Conservation (phyloP, 2,888 invertebrate species). For the Hesperia comma region DNA sequence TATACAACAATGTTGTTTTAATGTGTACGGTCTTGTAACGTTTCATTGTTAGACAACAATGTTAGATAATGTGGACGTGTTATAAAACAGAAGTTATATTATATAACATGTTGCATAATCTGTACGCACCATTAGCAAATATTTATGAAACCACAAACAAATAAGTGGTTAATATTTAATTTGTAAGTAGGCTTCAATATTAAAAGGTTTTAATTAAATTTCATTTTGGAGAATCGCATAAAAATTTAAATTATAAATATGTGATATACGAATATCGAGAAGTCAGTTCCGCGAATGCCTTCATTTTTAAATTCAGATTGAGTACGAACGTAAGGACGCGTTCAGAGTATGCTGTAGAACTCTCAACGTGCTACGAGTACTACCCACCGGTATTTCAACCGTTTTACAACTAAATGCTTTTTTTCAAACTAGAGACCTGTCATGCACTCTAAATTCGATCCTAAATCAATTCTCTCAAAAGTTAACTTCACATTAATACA, state of each 20-base stretch:
- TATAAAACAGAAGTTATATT: too few species aligned
- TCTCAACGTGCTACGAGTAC: neutral
- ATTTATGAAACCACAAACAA: neutral
- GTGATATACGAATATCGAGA: slow-evolving; percentile 17
- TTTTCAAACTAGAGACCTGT: too few species aligned
- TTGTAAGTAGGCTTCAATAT: neutral
- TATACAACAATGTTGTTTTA: too few species aligned
- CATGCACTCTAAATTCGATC: too few species aligned
- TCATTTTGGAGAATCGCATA: slow-evolving; percentile 2
- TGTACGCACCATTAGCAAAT: too few species aligned
- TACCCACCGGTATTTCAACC: neutral
- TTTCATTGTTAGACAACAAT: too few species aligned
- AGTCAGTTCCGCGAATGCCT: slow-evolving; percentile 24
- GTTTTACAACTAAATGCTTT: too few species aligned
- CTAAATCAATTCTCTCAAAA: too few species aligned
- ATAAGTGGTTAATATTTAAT: neutral
- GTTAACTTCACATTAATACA: too few species aligned
- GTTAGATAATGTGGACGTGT: too few species aligned
- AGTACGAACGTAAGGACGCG: slow-evolving; percentile 11
- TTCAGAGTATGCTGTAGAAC: neutral
- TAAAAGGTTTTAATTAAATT: slow-evolving; percentile 22
- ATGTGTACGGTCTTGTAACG: too few species aligned
- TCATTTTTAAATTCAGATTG: slow-evolving; percentile 33
- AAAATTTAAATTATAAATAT: slow-evolving; percentile 22
- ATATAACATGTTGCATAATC: too few species aligned